A percentile compares a stretch with the other conserved stretches of the same genome.
Evolutionary conservation across 2,797 vertebrate genomes (phyloP).

Genomic region (Rhynchotus rufescens): DNA sequence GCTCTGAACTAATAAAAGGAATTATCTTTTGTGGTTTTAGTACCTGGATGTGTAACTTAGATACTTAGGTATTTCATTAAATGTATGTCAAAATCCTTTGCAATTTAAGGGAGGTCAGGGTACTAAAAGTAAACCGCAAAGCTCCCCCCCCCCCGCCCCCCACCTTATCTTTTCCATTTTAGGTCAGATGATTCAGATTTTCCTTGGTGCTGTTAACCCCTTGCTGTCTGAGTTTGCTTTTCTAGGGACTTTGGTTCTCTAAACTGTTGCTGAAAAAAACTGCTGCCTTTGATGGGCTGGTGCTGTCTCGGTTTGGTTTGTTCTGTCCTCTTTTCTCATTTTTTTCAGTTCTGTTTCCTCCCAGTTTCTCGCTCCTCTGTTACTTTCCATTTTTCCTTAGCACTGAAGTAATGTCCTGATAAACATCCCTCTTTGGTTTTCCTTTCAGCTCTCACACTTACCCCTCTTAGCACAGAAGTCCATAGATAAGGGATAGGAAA

Average conservation of each 20-base stretch:
- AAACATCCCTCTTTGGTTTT: background rate
- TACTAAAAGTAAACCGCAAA: background rate
- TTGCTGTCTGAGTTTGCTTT: background rate
- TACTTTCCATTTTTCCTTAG: background rate
- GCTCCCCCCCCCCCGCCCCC: too few relatives aligned
- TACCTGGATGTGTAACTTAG: background rate
- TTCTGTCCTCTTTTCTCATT: background rate
- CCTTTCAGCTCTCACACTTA: background rate
- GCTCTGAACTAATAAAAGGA: background rate
- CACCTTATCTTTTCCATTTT: slow-evolving; percentile 23
- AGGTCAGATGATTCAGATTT: slow-evolving; percentile 65
- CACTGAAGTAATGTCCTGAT: background rate
- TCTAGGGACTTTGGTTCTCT: background rate
- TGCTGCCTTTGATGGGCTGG: background rate
- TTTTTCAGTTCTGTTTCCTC: background rate
- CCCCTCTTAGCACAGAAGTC: background rate
- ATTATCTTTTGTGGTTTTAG: background rate
- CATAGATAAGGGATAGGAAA: background rate
- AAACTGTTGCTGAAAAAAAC: background rate
- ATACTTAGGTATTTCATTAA: background rate
- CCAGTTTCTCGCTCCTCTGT: background rate
- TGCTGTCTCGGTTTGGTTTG: background rate
- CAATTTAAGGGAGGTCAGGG: background rate
- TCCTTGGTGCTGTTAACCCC: slow-evolving; percentile 56
- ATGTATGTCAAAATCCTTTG: background rate